Evolutionary conservation across 1,140 invertebrate genomes (phyloP).

Genomic region (Lordiphosa mommai): DNA sequence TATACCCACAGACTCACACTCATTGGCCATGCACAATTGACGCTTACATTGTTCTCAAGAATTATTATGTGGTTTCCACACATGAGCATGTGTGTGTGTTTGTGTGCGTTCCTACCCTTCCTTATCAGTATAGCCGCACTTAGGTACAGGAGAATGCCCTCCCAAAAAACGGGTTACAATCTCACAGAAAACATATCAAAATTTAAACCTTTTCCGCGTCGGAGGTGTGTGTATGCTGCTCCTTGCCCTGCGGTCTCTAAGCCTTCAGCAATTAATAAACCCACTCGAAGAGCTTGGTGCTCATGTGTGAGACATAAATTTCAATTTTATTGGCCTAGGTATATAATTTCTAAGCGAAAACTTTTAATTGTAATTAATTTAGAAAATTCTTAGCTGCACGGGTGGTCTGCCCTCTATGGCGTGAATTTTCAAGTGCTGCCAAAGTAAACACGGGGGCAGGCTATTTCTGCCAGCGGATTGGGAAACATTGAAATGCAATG

Average conservation of each 20-base stretch:
- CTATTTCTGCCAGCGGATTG: constrained; percentile 61
- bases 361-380: constrained; percentile 77
- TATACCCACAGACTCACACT: constrained; percentile 16
- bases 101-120: constrained; percentile 7
- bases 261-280: constrained; percentile 60
- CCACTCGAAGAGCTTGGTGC: constrained; percentile 27
- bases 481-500: constrained; percentile 56
- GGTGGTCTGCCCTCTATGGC: constrained; percentile 41
- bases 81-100: constrained; percentile 41
- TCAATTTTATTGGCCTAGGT: constrained; percentile 74
- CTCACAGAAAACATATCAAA: constrained; percentile 40
- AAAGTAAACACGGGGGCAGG: constrained; percentile 63
- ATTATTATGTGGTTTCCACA: constrained; percentile 74
- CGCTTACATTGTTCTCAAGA: constrained; percentile 73
- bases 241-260: constrained; percentile 51
- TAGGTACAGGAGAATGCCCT: constrained; percentile 27
- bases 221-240: constrained; percentile 28
- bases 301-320: constrained; percentile 76
- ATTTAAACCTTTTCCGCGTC: constrained; percentile 37
- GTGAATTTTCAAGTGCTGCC: constrained; percentile 64
- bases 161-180: constrained; percentile 35
- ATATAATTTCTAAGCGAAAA: constrained; percentile 26
- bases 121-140: constrained; percentile 44
- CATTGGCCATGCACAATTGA: constrained; percentile 71
- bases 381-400: constrained; percentile 37